Conservation (phyloP, 2,797 vertebrate genomes). For the Enteromius trimaculatus region DNA sequence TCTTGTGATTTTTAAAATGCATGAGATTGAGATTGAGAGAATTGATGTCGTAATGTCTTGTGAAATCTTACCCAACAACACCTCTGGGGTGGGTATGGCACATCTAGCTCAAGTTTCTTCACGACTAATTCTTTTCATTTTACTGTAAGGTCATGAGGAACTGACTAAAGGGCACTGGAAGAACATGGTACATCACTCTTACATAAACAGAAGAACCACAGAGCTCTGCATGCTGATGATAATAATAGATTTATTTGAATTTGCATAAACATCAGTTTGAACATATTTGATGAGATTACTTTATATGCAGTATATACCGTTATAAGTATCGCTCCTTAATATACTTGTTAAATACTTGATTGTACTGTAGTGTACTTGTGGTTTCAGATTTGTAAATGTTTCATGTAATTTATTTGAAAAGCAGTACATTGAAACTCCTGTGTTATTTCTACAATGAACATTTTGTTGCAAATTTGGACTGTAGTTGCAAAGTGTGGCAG, state of each 20-base stretch:
- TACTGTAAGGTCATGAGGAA: slow-evolving; percentile 71
- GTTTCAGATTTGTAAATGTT: neutral
- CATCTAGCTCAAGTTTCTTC: slow-evolving; percentile 66
- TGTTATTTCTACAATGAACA: neutral
- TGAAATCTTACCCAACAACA: neutral
- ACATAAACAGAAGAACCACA: slow-evolving; percentile 66
- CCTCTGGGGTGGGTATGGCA: neutral
- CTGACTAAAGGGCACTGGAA: slow-evolving; percentile 76
- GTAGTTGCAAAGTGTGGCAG: neutral
- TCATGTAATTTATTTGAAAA: neutral
- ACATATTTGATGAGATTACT: neutral
- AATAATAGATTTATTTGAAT: neutral
- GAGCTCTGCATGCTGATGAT: neutral
- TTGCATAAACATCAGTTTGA: neutral
- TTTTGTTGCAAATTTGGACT: neutral
- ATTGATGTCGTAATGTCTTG: neutral
- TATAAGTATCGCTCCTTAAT: neutral
- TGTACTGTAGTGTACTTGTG: neutral
- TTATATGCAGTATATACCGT: neutral
- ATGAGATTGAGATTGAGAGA: slow-evolving; percentile 1
- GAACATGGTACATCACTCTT: slow-evolving; percentile 69
- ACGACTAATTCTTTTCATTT: slow-evolving; percentile 75
- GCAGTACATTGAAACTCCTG: neutral
- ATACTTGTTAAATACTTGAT: neutral
- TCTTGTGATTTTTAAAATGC: neutral